Conservation (phyloP, 2,797 vertebrate species). For the Falco cherrug region DNA sequence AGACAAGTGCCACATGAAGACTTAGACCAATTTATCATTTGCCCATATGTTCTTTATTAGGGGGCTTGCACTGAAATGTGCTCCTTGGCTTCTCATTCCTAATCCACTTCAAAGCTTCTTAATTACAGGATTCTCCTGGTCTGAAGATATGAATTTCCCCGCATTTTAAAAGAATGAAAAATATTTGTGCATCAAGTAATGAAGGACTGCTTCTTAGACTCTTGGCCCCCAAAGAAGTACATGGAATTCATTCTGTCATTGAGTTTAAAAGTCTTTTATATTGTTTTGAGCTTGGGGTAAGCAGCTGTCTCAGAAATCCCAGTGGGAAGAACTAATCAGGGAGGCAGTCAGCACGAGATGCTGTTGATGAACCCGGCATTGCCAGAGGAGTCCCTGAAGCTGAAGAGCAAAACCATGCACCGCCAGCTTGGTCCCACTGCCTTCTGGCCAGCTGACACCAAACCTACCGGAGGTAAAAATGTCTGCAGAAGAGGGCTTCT, state of each 20-base stretch:
- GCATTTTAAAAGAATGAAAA: conserved; percentile 11
- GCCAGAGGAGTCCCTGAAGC: neutral
- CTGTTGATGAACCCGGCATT: neutral
- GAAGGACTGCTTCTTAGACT: neutral
- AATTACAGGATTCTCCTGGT: neutral
- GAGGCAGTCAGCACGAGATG: neutral
- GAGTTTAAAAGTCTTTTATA: neutral
- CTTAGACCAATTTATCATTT: neutral
- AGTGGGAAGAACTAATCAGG: neutral
- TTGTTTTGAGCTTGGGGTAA: neutral
- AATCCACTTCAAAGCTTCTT: neutral
- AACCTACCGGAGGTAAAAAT: neutral
- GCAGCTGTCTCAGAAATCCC: neutral
- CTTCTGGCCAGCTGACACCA: neutral
- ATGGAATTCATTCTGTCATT: neutral
- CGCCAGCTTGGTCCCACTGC: neutral
- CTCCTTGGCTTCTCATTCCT: neutral
- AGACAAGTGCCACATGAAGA: neutral
- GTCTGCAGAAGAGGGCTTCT: neutral
- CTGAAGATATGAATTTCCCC: neutral
- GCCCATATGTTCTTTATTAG: neutral
- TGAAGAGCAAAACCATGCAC: neutral
- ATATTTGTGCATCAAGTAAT: neutral
- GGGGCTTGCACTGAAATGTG: neutral
- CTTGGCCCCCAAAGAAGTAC: neutral